phyloP scores from a whole-genome alignment of 2,888 invertebrate species.

The Zelleria hepariella region DNA sequence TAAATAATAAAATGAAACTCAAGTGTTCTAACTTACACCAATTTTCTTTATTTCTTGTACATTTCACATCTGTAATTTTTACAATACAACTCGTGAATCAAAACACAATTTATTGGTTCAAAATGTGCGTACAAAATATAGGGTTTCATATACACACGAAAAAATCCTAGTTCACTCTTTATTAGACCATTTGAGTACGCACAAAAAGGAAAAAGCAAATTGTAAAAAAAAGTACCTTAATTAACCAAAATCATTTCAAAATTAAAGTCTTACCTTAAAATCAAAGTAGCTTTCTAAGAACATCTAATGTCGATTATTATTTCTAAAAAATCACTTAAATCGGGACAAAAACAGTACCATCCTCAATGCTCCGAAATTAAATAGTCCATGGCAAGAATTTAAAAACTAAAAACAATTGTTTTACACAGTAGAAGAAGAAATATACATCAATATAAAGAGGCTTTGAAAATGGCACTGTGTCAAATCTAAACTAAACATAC shows the following conservation, averaged over 20 bases:
- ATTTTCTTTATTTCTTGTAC: constrained; percentile 63
- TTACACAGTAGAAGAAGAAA: constrained; percentile 15
- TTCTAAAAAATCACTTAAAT: constrained; percentile 30
- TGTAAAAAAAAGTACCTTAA: constrained; percentile 6
- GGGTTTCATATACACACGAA: not conserved
- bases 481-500: constrained; percentile 25
- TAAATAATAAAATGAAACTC: constrained; percentile 52
- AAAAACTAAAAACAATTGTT: constrained; percentile 3
- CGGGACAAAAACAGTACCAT: constrained; percentile 34
- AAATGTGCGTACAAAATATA: not conserved
- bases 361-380: constrained; percentile 29
- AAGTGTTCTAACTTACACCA: constrained; percentile 52
- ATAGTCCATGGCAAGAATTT: constrained; percentile 1
- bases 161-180: not conserved
- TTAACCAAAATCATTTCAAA: constrained; percentile 4
- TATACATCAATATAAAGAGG: constrained; percentile 17
- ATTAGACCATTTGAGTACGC: constrained; percentile 4
- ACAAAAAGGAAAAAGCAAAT: constrained; percentile 15
- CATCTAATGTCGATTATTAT: constrained; percentile 34
- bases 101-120: constrained; percentile 11
- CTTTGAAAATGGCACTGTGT: constrained; percentile 48
- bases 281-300: constrained; percentile 34
- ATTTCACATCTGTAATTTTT: constrained; percentile 50
- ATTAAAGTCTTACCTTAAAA: constrained; percentile 9
- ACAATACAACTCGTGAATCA: constrained; percentile 36